Evolutionary conservation across 1,140 invertebrate species (phyloP).

Genomic region (Ceratina australensis): DNA sequence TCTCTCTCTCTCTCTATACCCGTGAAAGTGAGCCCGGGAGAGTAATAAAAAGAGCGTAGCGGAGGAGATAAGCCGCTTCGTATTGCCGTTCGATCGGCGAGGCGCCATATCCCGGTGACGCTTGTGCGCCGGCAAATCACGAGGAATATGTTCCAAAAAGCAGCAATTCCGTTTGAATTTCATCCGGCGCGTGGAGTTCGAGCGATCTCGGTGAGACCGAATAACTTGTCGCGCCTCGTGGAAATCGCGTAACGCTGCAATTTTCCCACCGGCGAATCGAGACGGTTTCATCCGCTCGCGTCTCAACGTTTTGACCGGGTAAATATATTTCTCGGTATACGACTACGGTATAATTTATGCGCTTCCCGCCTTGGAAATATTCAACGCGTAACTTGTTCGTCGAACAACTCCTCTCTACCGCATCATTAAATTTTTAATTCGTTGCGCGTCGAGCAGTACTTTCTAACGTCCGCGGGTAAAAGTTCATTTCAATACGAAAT

Average conservation of each 20-base stretch:
- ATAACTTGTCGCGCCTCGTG: background rate
- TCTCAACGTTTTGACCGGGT: too few relatives aligned
- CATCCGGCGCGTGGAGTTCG: background rate
- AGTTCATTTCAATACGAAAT: too few relatives aligned
- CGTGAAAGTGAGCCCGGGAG: slow-evolving; percentile 65
- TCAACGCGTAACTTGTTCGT: too few relatives aligned
- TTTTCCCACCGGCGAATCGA: slow-evolving; percentile 5
- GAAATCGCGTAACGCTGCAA: slow-evolving; percentile 20
- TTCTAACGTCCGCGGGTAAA: too few relatives aligned
- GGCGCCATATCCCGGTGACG: slow-evolving; percentile 53
- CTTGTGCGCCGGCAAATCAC: slow-evolving; percentile 38
- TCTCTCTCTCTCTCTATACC: too few relatives aligned
- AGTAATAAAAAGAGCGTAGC: slow-evolving; percentile 65
- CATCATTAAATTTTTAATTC: too few relatives aligned
- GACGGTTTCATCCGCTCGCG: background rate
- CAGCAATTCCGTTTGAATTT: slow-evolving; percentile 30
- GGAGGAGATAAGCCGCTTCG: slow-evolving; percentile 59
- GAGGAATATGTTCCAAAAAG: slow-evolving; percentile 29
- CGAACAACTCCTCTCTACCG: too few relatives aligned
- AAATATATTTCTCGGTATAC: too few relatives aligned
- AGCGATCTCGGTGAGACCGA: background rate
- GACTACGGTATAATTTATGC: too few relatives aligned
- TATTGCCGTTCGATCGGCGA: slow-evolving; percentile 62
- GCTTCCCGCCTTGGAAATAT: too few relatives aligned
- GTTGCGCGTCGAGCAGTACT: too few relatives aligned